Evolutionary conservation across 1,140 invertebrate genomes (phyloP).

Genomic region (Drosophila sp.): DNA sequence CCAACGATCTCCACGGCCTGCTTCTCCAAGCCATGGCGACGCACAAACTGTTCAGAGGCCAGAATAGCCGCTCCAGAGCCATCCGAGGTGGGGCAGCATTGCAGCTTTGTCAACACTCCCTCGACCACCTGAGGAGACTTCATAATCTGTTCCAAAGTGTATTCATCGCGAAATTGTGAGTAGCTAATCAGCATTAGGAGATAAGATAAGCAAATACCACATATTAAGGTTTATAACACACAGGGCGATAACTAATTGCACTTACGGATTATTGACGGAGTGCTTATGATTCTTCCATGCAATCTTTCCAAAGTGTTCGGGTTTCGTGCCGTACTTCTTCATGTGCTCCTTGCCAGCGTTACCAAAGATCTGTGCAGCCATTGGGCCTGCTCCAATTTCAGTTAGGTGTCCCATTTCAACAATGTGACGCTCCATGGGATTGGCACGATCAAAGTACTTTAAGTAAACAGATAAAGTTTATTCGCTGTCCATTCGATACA

Average conservation of each 20-base stretch:
- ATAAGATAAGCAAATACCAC: conserved; percentile 26
- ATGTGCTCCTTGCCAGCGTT: conserved; percentile 98
- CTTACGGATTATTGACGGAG: conserved; percentile 97
- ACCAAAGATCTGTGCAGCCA: conserved; percentile 98
- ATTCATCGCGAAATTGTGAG: conserved; percentile 96
- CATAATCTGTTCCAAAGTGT: conserved; percentile 94
- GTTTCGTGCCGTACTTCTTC: conserved; percentile 96
- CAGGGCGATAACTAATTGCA: conserved; percentile 43
- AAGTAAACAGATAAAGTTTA: neutral
- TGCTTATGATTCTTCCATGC: conserved; percentile 99
- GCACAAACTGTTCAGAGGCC: conserved; percentile 96
- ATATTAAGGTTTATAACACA: neutral
- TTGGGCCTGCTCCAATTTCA: conserved; percentile 91
- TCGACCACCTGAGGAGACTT: conserved; percentile 94
- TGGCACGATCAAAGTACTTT: conserved; percentile 94
- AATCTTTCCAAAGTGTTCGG: conserved; percentile 98
- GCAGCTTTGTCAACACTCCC: conserved; percentile 96
- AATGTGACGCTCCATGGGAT: conserved; percentile 97
- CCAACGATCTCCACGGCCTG: conserved; percentile 97
- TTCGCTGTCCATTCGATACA: too few species aligned
- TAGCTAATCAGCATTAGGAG: conserved; percentile 86
- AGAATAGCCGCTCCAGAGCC: conserved; percentile 96
- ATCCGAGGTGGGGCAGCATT: conserved; percentile 99
- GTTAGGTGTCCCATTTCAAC: conserved; percentile 92
- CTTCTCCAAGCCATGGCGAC: conserved; percentile 90